phyloP scores from a whole-genome alignment of 2,113 vertebrate genomes.

The Trematocara unimaculatum region DNA sequence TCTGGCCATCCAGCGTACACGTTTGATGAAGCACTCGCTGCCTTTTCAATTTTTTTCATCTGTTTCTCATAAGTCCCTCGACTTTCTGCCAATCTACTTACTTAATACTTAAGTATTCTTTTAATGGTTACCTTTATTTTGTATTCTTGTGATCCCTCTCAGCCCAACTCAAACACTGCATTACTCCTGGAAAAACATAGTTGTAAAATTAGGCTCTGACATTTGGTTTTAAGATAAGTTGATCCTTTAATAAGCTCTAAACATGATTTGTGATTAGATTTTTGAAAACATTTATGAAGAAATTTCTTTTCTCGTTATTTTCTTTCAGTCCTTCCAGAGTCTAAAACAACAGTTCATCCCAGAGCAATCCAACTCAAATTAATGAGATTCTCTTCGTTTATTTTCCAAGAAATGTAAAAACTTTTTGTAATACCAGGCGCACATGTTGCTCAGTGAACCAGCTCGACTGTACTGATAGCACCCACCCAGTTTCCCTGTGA shows the following conservation, averaged over 20 bases:
- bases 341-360: neutral
- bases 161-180: neutral
- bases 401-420: neutral
- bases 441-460: neutral
- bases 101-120: neutral
- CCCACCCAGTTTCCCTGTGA: neutral
- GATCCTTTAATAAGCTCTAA: neutral
- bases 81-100: neutral
- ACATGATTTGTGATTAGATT: neutral
- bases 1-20: neutral
- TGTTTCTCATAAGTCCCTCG: neutral
- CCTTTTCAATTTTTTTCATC: neutral
- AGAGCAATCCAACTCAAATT: neutral
- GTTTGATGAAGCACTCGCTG: neutral
- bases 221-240: neutral
- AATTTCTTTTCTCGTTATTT: neutral
- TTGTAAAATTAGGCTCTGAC: neutral
- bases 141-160: neutral
- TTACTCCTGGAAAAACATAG: neutral
- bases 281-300: neutral
- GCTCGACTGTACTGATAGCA: neutral
- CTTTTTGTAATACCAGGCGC: neutral
- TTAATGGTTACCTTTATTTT: neutral
- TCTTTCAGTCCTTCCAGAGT: neutral
- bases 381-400: neutral